phyloP scores from a whole-genome alignment of 2,797 vertebrate genomes.

The Sebastes iracundus region DNA sequence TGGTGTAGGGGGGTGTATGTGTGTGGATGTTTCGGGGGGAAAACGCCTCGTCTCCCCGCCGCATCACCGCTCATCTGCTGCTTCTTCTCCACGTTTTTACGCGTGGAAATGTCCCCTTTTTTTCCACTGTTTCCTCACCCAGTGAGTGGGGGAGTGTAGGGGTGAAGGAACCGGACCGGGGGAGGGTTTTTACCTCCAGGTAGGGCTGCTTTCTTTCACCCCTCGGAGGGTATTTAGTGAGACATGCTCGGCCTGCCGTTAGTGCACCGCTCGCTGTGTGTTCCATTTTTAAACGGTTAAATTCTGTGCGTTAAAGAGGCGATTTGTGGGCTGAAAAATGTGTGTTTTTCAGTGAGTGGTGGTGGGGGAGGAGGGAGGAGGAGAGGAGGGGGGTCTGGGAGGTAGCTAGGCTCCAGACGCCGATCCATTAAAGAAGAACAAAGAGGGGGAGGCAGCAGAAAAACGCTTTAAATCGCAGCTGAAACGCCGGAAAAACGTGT shows the following conservation, averaged over 20 bases:
- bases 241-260: neutral
- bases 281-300: neutral
- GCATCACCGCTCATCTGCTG: constrained; percentile 48
- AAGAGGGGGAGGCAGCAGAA: constrained; percentile 47
- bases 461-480: constrained; percentile 10
- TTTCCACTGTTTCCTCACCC: neutral
- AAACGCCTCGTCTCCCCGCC: constrained; percentile 59
- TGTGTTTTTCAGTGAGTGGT: constrained; percentile 24
- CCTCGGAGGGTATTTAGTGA: neutral
- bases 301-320: constrained; percentile 3
- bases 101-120: constrained; percentile 6
- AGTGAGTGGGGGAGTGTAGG: neutral
- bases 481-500: neutral
- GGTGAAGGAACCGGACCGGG: neutral
- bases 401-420: constrained; percentile 64
- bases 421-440: constrained; percentile 77
- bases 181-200: constrained; percentile 38
- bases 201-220: constrained; percentile 1
- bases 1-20: neutral
- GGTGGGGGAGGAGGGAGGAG: constrained; percentile 12
- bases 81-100: neutral
- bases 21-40: constrained; percentile 57
- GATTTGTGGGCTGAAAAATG: neutral
- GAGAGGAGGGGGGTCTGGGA: constrained; percentile 26
- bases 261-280: neutral